Percentiles rank a stretch among this genome's conserved stretches.
Conservation (phyloP, 2,797 vertebrate genomes). For the Heliangelus exortis region DNA sequence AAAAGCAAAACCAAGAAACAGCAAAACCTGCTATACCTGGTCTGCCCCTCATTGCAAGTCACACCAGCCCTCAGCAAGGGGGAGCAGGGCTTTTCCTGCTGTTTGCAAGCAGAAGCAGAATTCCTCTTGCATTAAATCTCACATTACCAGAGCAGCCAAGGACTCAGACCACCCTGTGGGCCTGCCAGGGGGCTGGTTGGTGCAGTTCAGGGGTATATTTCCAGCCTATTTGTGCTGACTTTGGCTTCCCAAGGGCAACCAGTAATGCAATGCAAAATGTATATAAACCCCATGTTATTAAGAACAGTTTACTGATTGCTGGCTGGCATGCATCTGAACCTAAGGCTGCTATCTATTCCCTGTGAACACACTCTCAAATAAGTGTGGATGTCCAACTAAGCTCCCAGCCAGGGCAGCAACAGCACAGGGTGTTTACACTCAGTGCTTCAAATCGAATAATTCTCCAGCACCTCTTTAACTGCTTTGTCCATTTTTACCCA, state of each 20-base stretch:
- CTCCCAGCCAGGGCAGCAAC: neutral
- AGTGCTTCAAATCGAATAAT: neutral
- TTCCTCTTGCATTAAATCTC: neutral
- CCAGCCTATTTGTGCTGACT: neutral
- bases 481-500: constrained; percentile 35
- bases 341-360: neutral
- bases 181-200: neutral
- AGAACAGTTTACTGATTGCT: neutral
- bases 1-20: neutral
- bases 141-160: neutral
- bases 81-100: neutral
- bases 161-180: fast-evolving
- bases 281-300: neutral
- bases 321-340: neutral
- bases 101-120: neutral
- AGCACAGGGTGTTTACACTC: neutral
- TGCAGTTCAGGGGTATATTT: fast-evolving
- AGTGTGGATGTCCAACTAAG: neutral
- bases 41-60: fast-evolving
- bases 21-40: neutral
- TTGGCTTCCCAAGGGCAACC: neutral
- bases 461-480: constrained; percentile 28
- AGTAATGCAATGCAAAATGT: neutral
- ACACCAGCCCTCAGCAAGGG: fast-evolving
- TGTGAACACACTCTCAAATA: fast-evolving